A percentile compares a stretch with the other conserved stretches of the same genome.
These are phyloP conservation scores for Pteromalus puparum DNA, from an alignment of 1,140 invertebrate genomes.

Conservation along the genomic window DNA sequence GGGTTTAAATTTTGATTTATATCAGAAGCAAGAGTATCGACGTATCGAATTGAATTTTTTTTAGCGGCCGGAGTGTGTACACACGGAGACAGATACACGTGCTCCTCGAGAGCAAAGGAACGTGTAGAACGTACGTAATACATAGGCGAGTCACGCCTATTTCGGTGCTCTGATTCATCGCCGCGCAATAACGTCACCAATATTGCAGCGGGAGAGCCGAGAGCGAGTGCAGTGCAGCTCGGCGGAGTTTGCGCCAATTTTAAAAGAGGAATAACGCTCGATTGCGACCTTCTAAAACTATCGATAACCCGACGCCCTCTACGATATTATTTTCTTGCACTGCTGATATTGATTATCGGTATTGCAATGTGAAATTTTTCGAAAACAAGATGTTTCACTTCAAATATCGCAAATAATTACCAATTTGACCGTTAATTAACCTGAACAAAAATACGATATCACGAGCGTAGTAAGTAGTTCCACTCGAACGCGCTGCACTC, in stretches of 20 bases:
- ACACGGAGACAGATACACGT: background rate
- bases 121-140: background rate
- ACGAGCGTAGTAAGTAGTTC: no score
- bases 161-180: conserved; percentile 32
- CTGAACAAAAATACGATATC: background rate
- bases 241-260: conserved; percentile 12
- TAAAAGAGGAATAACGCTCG: conserved; percentile 23
- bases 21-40: background rate
- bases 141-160: conserved; percentile 21
- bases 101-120: background rate
- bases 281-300: conserved; percentile 1
- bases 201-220: background rate
- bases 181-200: conserved; percentile 23
- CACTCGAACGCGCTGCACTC: no score
- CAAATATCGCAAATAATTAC: no score
- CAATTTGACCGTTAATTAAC: background rate
- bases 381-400: no score
- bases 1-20: no score
- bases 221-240: background rate
- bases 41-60: conserved; percentile 5
- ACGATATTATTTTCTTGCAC: conserved; percentile 14
- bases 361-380: background rate
- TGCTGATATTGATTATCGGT: background rate
- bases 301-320: background rate
- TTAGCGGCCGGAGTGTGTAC: background rate